Base-by-base conservation (phyloP, 2,888 invertebrate genomes). In the Corbicula japonica region DNA sequence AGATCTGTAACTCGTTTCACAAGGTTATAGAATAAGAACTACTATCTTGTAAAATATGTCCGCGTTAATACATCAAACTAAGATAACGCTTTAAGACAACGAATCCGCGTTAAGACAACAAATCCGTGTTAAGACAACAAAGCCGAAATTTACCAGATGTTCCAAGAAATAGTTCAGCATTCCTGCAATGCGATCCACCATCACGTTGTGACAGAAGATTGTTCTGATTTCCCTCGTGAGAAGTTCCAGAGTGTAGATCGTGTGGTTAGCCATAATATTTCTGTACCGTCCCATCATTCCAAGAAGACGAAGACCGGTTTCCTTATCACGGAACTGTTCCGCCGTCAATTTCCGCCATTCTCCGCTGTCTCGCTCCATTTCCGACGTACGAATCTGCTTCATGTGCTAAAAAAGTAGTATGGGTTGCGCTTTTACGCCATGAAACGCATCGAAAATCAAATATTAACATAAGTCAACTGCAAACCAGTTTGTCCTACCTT, bases 101-200 rank as follows among this genome's bases (percentile, higher is more conserved):
- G n/a, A n/a, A n/a, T n/a, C n/a, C n/a, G n/a, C n/a, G n/a, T n/a
- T n/a, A n/a, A n/a, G n/a, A n/a, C n/a, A n/a, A n/a, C n/a, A n/a
- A n/a, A n/a, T n/a, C n/a, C n/a, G n/a, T n/a, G n/a, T n/a, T n/a
- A n/a, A n/a, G n/a, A n/a, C n/a, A n/a, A n/a, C n/a, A n/a, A n/a
- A n/a, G n/a, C n/a, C n/a, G n/a, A n/a, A n/a, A n/a, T n/a, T 86
- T 71, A 94, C 98, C 77, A 99, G 94, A 93, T 98, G 96, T 58
- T 96, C 94, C 35, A 99, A 94, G 93, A 99, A 97, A 94, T 98
- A 98, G 94, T 99, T 99, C 72, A 99, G 95, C 98, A 99, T 99
- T 12, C 97, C 96, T 0, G 98, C 97, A 76, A 99, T 96, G 34
- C 98, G 95, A 92, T 98, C 98, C 1, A 98, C 98, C 95, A 99